phyloP scores from a whole-genome alignment of 2,888 invertebrate species.

The Agrochola lychnidis region DNA sequence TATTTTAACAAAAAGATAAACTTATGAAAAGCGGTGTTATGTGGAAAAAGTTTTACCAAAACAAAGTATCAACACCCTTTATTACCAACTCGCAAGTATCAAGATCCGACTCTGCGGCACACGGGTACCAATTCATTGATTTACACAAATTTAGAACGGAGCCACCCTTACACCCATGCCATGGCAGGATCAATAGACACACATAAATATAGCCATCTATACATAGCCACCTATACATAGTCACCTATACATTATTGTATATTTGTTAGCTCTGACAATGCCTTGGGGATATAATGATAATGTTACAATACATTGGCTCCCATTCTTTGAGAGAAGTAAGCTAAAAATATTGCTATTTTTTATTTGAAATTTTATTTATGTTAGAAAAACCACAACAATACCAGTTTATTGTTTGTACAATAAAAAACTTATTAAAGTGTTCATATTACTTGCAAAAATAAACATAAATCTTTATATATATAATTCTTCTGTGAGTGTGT shows the following conservation, averaged over 20 bases:
- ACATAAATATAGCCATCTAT: conserved; percentile 8
- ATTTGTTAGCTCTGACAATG: conserved; percentile 44
- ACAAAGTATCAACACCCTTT: conserved; percentile 41
- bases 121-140: conserved; percentile 62
- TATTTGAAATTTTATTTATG: background rate
- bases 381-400: background rate
- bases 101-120: conserved; percentile 41
- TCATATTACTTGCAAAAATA: too few species aligned
- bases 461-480: too few species aligned
- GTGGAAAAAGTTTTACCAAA: conserved; percentile 20
- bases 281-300: conserved; percentile 35
- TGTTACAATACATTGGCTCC: conserved; percentile 40
- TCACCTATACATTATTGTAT: conserved; percentile 1
- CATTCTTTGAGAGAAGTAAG: conserved; percentile 7
- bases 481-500: too few species aligned
- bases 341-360: conserved; percentile 15
- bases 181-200: conserved; percentile 54
- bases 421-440: background rate
- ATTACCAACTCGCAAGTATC: conserved; percentile 27
- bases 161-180: conserved; percentile 32
- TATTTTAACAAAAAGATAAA: conserved; percentile 1
- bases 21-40: background rate
- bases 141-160: conserved; percentile 65
- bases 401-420: background rate
- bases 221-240: conserved; percentile 5